Conservation (phyloP, 37 sponge, comb jelly and placozoan genomes). For the Aplysina aerophoba region DNA sequence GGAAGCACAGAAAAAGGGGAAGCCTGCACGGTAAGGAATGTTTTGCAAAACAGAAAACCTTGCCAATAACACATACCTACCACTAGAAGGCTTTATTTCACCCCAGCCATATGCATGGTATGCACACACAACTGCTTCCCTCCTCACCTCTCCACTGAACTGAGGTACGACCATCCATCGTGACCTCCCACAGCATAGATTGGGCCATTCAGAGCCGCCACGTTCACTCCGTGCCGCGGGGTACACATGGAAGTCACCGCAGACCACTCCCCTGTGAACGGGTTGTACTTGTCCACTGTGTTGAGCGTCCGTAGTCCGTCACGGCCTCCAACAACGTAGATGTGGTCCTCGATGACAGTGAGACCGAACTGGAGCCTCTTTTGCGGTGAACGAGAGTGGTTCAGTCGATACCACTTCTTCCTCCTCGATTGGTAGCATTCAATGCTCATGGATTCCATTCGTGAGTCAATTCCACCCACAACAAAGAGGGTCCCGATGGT, state of each 20-base stretch:
- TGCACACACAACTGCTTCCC: no score
- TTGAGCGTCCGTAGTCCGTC: slow-evolving; percentile 77
- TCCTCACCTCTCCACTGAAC: slow-evolving; percentile 73
- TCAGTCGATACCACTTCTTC: slow-evolving; percentile 48
- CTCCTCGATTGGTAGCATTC: slow-evolving; percentile 62
- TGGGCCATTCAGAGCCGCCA: slow-evolving; percentile 66
- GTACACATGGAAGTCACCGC: slow-evolving; percentile 67
- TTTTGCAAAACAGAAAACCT: no score
- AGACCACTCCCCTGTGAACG: slow-evolving; percentile 48
- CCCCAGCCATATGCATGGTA: no score
- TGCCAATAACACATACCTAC: no score
- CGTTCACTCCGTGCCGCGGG: slow-evolving; percentile 79
- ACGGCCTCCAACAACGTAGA: slow-evolving; percentile 76
- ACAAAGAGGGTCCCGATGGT: slow-evolving; percentile 70
- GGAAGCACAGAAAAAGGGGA: no score
- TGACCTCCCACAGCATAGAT: slow-evolving; percentile 90
- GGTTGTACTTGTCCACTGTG: slow-evolving; percentile 66
- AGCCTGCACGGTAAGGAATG: no score
- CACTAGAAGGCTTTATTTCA: no score
- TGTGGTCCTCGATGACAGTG: slow-evolving; percentile 45
- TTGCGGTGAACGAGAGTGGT: slow-evolving; percentile 29
- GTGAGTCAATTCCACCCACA: slow-evolving; percentile 69
- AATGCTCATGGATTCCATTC: slow-evolving; percentile 54
- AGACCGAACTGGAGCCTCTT: slow-evolving; percentile 75
- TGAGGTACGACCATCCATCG: slow-evolving; percentile 85